Percentiles rank a stretch among this genome's conserved stretches.
phyloP scores from a whole-genome alignment of 2,113 vertebrate species.

The Antennarius striatus region DNA sequence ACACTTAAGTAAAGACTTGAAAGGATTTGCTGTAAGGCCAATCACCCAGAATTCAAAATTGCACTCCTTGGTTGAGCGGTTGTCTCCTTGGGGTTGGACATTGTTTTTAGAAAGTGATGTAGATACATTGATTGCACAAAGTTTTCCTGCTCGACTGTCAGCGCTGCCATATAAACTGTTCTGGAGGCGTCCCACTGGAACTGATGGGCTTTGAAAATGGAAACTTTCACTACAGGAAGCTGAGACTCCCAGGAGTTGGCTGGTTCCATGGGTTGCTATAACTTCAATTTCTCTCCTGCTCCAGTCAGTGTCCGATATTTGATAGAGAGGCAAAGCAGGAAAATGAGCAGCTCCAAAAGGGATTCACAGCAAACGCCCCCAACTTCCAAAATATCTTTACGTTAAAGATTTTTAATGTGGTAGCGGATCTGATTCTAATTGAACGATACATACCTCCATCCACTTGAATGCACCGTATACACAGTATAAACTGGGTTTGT shows the following conservation, averaged over 20 bases:
- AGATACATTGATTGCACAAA: constrained; percentile 54
- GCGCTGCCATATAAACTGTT: constrained; percentile 81
- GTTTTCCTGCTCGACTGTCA: constrained; percentile 70
- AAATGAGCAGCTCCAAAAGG: constrained; percentile 78
- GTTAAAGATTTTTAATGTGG: constrained; percentile 79
- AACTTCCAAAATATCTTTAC: constrained; percentile 55
- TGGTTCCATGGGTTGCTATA: constrained; percentile 85
- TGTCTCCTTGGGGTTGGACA: constrained; percentile 60
- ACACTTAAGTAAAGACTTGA: constrained; percentile 61
- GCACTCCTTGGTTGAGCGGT: constrained; percentile 77
- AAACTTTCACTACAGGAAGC: constrained; percentile 88
- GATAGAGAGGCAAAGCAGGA: constrained; percentile 83
- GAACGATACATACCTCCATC: constrained; percentile 37
- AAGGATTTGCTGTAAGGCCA: neutral
- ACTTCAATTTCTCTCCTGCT: constrained; percentile 85
- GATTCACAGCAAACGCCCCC: constrained; percentile 54
- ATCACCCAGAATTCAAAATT: constrained; percentile 56
- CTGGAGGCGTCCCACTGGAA: constrained; percentile 81
- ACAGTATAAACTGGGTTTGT: constrained; percentile 64
- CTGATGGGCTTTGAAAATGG: constrained; percentile 87
- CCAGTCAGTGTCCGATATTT: constrained; percentile 88
- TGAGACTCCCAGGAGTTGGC: constrained; percentile 80
- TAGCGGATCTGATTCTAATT: constrained; percentile 75
- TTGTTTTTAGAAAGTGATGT: constrained; percentile 29
- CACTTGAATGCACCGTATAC: constrained; percentile 52